These are phyloP conservation scores for Urophycis tenuis DNA, from an alignment of 2,797 vertebrate species.

Conservation along the genomic window DNA sequence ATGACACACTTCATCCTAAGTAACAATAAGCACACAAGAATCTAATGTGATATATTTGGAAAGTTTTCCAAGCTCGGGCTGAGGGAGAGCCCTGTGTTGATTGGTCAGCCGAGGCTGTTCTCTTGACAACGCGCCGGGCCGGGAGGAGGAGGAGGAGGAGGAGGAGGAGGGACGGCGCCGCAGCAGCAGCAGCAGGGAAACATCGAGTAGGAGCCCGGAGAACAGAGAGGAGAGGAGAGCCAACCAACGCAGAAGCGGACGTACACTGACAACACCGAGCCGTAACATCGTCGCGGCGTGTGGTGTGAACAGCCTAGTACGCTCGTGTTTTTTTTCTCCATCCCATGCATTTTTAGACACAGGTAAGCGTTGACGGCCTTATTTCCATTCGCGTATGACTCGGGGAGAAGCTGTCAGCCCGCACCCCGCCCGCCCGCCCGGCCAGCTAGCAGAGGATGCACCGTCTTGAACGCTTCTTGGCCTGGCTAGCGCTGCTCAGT, in stretches of 20 bases:
- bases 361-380: conserved; percentile 55
- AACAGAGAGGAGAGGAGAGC: neutral
- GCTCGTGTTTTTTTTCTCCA: conserved; percentile 28
- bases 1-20: neutral
- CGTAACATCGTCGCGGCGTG: conserved; percentile 39
- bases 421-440: conserved; percentile 58
- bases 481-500: conserved; percentile 39
- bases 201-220: conserved; percentile 11
- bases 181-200: conserved; percentile 30
- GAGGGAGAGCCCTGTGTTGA: neutral
- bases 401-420: conserved; percentile 29
- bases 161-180: conserved; percentile 44
- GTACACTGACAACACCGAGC: conserved; percentile 16
- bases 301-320: conserved; percentile 24
- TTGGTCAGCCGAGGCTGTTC: neutral
- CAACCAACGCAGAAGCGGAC: conserved; percentile 5
- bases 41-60: neutral
- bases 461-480: conserved; percentile 33
- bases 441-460: conserved; percentile 55
- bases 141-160: conserved; percentile 9
- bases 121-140: neutral
- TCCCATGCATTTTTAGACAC: conserved; percentile 56
- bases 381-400: conserved; percentile 4
- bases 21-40: neutral
- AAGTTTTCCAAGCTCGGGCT: neutral